These are phyloP conservation scores for Ophonus ardosiacus DNA, from an alignment of 2,888 invertebrate species.

Conservation along the genomic window DNA sequence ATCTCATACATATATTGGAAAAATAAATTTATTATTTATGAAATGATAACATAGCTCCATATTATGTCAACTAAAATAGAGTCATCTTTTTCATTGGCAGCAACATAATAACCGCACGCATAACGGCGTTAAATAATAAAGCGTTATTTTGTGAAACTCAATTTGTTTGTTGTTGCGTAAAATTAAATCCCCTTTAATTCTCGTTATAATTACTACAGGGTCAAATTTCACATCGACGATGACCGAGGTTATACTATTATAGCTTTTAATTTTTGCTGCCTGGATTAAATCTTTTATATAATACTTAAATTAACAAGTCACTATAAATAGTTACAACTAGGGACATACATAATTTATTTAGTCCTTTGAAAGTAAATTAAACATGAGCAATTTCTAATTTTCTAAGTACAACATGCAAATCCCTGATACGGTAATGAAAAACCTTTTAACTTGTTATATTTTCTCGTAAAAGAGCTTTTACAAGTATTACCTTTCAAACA, in stretches of 20 bases:
- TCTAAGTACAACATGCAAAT: slow-evolving; percentile 15
- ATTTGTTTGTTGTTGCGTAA: slow-evolving; percentile 33
- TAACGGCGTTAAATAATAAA: slow-evolving; percentile 4
- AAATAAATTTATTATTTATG: background rate
- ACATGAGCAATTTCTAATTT: background rate
- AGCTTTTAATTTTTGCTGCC: background rate
- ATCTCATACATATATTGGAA: background rate
- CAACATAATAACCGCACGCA: background rate
- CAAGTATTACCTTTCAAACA: background rate
- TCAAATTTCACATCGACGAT: slow-evolving; percentile 9
- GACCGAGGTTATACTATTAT: slow-evolving; percentile 30
- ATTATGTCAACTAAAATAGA: background rate
- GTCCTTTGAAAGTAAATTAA: no score
- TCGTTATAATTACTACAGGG: slow-evolving; percentile 15
- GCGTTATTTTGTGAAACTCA: slow-evolving; percentile 25
- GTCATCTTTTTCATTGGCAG: no score
- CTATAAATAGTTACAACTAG: no score
- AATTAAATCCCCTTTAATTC: slow-evolving; percentile 29
- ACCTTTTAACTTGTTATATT: slow-evolving; percentile 6
- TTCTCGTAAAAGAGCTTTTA: slow-evolving; percentile 1
- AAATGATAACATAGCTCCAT: background rate
- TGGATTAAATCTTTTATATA: no score
- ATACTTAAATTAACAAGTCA: no score
- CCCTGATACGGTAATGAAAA: background rate
- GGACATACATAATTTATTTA: no score